phyloP scores from a whole-genome alignment of 1,140 invertebrate genomes.

The Daktulosphaira vitifoliae region DNA sequence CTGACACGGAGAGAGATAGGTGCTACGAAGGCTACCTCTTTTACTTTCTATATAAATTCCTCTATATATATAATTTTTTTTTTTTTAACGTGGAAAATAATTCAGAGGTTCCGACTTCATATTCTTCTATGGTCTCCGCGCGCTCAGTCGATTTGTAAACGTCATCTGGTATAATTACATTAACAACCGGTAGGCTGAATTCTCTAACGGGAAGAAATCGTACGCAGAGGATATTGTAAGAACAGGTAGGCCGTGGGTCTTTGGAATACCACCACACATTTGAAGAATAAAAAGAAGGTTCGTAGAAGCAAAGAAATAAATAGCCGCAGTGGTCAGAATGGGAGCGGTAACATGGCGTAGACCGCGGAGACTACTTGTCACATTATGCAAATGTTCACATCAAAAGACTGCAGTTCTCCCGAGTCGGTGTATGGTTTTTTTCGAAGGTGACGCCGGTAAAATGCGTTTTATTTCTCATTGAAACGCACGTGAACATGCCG shows the following conservation, averaged over 20 bases:
- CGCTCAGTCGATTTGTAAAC: conserved; percentile 21
- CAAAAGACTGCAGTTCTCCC: conserved; percentile 7
- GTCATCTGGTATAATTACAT: conserved; percentile 30
- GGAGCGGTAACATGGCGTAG: not conserved
- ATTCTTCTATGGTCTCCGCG: too few species aligned
- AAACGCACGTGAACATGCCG: conserved; percentile 10
- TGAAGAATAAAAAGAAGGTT: too few species aligned
- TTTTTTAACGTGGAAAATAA: conserved; percentile 10
- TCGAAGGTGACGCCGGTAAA: conserved; percentile 29
- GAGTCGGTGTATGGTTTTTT: not conserved
- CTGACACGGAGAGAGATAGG: not conserved
- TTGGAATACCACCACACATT: not conserved
- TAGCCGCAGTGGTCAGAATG: not conserved
- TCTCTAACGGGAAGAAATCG: not conserved
- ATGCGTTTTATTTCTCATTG: conserved; percentile 18
- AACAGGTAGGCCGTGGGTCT: not conserved
- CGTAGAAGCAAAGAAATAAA: too few species aligned
- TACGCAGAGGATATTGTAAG: too few species aligned
- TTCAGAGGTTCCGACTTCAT: not conserved
- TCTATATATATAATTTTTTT: not conserved
- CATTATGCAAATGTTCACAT: conserved; percentile 27
- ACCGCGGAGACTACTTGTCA: conserved; percentile 12
- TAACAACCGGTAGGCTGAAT: conserved; percentile 20
- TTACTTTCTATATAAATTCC: conserved; percentile 7
- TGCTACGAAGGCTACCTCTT: conserved; percentile 3